Base-by-base conservation (phyloP, 2,888 invertebrate species). In the Watsonalla cultraria region DNA sequence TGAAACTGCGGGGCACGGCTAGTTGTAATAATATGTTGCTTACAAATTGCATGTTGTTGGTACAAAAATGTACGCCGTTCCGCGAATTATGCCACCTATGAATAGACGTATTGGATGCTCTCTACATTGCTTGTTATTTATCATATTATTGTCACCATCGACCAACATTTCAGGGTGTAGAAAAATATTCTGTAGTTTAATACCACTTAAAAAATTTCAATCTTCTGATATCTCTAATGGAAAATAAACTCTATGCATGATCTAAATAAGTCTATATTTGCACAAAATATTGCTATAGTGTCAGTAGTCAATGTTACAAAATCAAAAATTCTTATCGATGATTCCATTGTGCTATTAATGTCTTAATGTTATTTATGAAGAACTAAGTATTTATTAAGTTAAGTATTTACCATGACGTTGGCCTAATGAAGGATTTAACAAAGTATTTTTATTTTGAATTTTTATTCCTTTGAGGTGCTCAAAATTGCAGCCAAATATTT, bases 81-180 rank as follows among this genome's bases (percentile, higher is more conserved):
- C 37, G 37, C 9, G 8, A 37, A 9, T 37, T 9, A 5, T 5
- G 37, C 9, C 37, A 37, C 37, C 37, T 37, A 37, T 37, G 24
- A 4, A 1, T 24, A 37, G 6, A 7, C 37, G 7, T 37, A 2
- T 8, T 37, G 37, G 37, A 37, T 8, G 37, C 37, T 37, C 9
- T 37, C 9, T 37, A 37, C 37, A 42, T 42, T 11, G 9, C 11
- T 42, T 11, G 11, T 42, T 42, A 42, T 42, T 42, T 2, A 11
- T 5, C 53, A 51, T 56, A 51, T 68, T 65, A 54, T 55, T 59
- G 45, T 54, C 53, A 70, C 60, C 54, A 48, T 66, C 61, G 80
- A 80, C 76, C 74, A 81, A 79, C 67, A 64, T 72, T 76, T 74
- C 78, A 80, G 78, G 80, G 80, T 79, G 56, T 63, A 52, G 42